Conservation (phyloP, 2,113 vertebrate species). For the Lasiurus borealis region DNA sequence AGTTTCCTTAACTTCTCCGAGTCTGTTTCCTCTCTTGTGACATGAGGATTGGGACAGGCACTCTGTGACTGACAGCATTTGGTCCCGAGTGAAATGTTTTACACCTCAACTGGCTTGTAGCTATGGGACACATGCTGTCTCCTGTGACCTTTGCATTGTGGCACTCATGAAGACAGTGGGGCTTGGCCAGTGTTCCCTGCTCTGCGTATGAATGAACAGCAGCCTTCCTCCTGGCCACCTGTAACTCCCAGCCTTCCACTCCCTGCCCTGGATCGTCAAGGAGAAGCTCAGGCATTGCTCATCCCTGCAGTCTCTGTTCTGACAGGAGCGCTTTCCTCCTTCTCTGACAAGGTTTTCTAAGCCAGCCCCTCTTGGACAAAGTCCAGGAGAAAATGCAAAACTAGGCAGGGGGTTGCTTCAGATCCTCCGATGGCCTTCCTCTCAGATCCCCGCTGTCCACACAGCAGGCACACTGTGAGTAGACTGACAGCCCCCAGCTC, state of each 20-base stretch:
- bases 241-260: neutral
- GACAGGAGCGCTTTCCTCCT: neutral
- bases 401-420: neutral
- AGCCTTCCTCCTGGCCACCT: neutral
- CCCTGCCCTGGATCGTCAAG: neutral
- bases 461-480: slow-evolving; percentile 48
- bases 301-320: neutral
- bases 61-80: neutral
- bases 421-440: neutral
- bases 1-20: neutral
- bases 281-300: neutral
- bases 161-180: neutral
- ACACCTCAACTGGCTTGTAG: neutral
- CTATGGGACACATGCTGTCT: neutral
- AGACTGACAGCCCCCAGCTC: slow-evolving; percentile 33
- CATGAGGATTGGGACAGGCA: neutral
- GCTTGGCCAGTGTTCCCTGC: neutral
- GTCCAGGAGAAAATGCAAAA: slow-evolving; percentile 41
- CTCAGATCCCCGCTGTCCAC: neutral
- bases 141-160: neutral
- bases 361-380: slow-evolving; percentile 6
- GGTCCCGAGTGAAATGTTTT: neutral
- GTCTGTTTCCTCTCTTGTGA: neutral
- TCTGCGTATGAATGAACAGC: neutral
- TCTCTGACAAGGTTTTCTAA: neutral